Percentiles rank a stretch among this genome's conserved stretches.
phyloP scores from a whole-genome alignment of 2,797 vertebrate species.

The Onychomys leucogaster region DNA sequence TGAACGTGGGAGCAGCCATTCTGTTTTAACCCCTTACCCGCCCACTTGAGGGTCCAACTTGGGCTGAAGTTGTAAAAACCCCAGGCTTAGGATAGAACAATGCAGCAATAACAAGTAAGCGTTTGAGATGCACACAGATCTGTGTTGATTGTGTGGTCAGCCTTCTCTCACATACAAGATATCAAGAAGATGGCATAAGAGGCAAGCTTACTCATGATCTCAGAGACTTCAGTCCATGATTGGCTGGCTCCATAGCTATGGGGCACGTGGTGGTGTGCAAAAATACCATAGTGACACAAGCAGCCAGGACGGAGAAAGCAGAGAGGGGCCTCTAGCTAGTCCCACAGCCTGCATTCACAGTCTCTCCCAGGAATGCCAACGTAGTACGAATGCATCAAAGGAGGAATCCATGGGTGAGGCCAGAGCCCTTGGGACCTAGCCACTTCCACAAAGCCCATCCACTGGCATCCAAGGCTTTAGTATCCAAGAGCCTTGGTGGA shows the following conservation, averaged over 20 bases:
- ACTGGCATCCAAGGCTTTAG: neutral
- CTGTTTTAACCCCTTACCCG: rapidly evolving
- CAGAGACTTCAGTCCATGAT: neutral
- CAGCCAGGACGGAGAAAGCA: neutral
- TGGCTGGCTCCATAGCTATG: neutral
- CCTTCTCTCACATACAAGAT: neutral
- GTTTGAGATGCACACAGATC: neutral
- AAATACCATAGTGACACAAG: neutral
- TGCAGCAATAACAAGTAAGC: rapidly evolving
- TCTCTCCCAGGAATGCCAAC: neutral
- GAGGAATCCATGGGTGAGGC: neutral
- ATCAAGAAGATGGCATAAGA: neutral
- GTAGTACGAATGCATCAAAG: neutral
- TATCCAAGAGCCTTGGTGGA: neutral
- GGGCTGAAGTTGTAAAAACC: neutral
- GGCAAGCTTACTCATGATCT: no score
- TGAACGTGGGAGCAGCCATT: no score
- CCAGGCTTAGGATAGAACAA: neutral
- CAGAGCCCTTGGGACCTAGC: neutral
- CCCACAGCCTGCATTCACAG: neutral
- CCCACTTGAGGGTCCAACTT: neutral
- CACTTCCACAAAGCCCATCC: neutral
- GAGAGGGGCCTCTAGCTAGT: neutral
- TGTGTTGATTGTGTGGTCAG: neutral
- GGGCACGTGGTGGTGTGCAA: neutral